Conservation (phyloP, 2,797 vertebrate genomes). For the Pseudocheirus occidentalis region DNA sequence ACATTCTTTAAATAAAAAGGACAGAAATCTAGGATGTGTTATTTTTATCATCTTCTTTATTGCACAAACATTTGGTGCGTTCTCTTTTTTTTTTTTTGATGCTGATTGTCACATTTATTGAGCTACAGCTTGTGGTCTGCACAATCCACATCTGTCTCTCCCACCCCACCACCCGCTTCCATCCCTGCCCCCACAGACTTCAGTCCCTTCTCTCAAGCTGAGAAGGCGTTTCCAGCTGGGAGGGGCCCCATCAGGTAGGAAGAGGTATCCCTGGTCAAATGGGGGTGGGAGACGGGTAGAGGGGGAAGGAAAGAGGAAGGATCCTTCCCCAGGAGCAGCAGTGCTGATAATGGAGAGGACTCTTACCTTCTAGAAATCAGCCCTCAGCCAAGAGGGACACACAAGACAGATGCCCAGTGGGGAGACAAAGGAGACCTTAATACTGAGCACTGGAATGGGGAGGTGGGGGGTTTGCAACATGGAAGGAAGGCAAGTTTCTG, state of each 20-base stretch:
- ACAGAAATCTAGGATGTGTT: no score
- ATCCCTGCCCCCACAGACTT: not conserved
- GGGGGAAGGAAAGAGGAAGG: not conserved
- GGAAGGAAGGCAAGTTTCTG: not conserved
- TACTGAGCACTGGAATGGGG: not conserved
- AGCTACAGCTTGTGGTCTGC: slow-evolving; percentile 65
- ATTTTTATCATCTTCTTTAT: no score
- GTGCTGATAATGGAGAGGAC: not conserved
- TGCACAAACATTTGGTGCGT: no score
- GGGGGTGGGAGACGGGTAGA: not conserved
- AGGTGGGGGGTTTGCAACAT: not conserved
- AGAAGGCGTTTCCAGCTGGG: not conserved
- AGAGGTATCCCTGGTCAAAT: not conserved
- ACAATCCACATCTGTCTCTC: slow-evolving; percentile 39
- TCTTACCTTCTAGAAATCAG: not conserved
- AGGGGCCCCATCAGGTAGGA: not conserved
- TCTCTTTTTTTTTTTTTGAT: no score
- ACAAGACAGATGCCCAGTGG: not conserved
- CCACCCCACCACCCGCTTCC: not conserved
- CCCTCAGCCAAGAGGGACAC: not conserved
- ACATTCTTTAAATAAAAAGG: no score
- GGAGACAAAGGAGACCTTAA: not conserved
- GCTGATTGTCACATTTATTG: slow-evolving; percentile 75
- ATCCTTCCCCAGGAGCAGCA: not conserved
- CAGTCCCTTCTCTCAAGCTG: not conserved